Evolutionary conservation across 2,888 invertebrate species (phyloP).

Genomic region (Drosophila fungiperda): DNA sequence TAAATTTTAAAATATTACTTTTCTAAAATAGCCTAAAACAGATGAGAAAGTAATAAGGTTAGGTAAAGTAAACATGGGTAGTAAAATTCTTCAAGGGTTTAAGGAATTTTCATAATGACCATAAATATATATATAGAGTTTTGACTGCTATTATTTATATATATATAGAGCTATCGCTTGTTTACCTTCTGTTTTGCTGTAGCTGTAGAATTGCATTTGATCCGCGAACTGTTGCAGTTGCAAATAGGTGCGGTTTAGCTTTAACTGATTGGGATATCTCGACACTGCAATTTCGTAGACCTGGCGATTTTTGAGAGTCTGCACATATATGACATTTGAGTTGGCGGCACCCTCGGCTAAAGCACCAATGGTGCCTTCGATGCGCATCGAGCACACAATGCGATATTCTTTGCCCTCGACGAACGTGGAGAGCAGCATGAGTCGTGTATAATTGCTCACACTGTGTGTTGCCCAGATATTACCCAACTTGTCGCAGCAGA

Average conservation of each 20-base stretch:
- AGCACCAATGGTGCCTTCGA: constrained; percentile 59
- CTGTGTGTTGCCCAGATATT: constrained; percentile 34
- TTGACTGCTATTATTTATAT: not conserved
- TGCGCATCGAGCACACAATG: constrained; percentile 10
- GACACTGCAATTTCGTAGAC: constrained; percentile 46
- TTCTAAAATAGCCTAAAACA: no score
- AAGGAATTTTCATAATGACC: no score
- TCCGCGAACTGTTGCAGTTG: constrained; percentile 59
- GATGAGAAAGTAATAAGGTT: no score
- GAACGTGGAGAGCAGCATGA: constrained; percentile 33
- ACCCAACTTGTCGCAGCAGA: constrained; percentile 16
- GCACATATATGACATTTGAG: constrained; percentile 56
- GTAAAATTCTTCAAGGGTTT: no score
- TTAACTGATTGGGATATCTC: constrained; percentile 3
- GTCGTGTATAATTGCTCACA: constrained; percentile 29
- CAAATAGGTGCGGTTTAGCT: constrained; percentile 30
- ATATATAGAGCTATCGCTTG: not conserved
- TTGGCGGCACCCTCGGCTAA: constrained; percentile 21
- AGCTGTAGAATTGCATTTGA: constrained; percentile 52
- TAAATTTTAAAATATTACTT: no score
- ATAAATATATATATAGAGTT: no score
- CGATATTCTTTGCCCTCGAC: not conserved
- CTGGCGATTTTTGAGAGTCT: constrained; percentile 50
- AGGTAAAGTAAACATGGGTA: no score
- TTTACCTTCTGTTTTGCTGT: constrained; percentile 26